These are phyloP conservation scores for Meloidogyne floridensis DNA, from an alignment of 1,140 invertebrate species.

Conservation along the genomic window DNA sequence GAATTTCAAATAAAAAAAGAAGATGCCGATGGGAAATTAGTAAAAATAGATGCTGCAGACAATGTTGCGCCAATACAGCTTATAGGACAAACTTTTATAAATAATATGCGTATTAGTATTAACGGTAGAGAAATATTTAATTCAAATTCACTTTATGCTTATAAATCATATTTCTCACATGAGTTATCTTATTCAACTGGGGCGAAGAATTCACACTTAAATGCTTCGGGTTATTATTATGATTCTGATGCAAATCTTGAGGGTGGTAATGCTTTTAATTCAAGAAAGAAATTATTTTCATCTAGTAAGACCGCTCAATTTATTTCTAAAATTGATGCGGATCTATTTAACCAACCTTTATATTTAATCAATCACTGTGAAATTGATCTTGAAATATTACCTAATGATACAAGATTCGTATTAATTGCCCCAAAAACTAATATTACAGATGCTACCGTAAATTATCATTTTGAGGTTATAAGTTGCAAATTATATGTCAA, in stretches of 20 bases:
- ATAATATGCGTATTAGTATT: constrained; percentile 1
- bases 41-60: constrained; percentile 15
- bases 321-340: not conserved
- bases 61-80: constrained; percentile 8
- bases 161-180: constrained; percentile 10
- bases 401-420: constrained; percentile 1
- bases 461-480: not conserved
- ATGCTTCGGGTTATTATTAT: constrained; percentile 1
- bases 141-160: constrained; percentile 2
- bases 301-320: too few relatives aligned
- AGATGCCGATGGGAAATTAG: constrained; percentile 5
- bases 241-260: not conserved
- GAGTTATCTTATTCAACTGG: constrained; percentile 9
- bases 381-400: constrained; percentile 11
- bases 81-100: constrained; percentile 5
- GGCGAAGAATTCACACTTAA: constrained; percentile 9
- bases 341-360: not conserved
- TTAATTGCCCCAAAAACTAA: not conserved
- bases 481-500: not conserved
- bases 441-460: not conserved
- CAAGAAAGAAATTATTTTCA: too few relatives aligned
- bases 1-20: constrained; percentile 24
- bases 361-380: not conserved
- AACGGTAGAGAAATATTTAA: constrained; percentile 7
- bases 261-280: not conserved